Evolutionary conservation across 2,797 vertebrate genomes (phyloP), one percentile per base, ranked within the genome.

Genomic region (Valencia hispanica): DNA sequence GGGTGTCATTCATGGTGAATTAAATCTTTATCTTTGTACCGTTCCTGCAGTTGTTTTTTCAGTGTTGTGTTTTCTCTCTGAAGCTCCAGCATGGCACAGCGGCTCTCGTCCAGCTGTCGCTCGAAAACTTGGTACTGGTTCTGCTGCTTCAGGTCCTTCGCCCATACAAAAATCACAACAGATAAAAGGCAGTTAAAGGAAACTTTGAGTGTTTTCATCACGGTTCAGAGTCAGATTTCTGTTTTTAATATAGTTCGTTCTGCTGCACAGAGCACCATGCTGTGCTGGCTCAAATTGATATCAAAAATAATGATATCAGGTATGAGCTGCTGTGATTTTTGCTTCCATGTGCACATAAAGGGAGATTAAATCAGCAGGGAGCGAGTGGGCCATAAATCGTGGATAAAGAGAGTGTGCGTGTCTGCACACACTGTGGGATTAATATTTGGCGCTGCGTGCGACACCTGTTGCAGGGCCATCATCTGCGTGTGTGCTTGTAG

Each of bases 1-100:
- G 12, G 32, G 9, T 63, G 17, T 22, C 22, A 55, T 27, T 6
- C 7, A 10, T 17, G 12, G 36, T 3, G 2, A 43, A 68, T 25
- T 41, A 43, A 68, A 43, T 68, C 65, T 66, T 41, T 25, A 41
- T 25, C 63, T 15, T 12, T n/a, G 11, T 78, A 94, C 88, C 85
- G 84, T 25, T 93, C 91, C 79, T 94, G 95, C 74, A 96, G 79
- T 0, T 94, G 90, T 70, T 96, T 95, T 89, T 94, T 96, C 73
- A 97, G 93, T 51, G 95, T 80, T 0, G 94, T 75, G 61, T 97
- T 98, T 86, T 98, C 97, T 86, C 96, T 95, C 89, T 93, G 94
- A 66, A 97, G 94, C 74, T 94, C 90, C 53, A 94, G 83, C 51
- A 95, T 93, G 79, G 96, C 95, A 68, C 87, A 94, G 79, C 93